Conservation (phyloP, 2,888 invertebrate species). For the Drosophila conformis region DNA sequence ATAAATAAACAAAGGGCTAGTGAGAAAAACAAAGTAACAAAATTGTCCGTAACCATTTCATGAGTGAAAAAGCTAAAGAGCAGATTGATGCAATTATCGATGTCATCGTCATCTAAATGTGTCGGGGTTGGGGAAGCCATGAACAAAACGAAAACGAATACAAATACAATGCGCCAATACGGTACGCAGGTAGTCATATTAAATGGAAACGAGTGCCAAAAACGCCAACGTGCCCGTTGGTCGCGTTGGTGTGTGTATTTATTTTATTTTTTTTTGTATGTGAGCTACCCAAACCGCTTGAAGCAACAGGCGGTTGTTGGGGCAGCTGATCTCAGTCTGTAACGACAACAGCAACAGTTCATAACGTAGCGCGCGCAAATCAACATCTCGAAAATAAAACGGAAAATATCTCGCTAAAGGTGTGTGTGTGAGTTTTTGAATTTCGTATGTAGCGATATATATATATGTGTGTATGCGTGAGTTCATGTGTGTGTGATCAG, state of each 20-base stretch:
- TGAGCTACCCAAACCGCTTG: conserved; percentile 20
- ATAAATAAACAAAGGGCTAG: conserved; percentile 41
- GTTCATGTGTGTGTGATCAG: conserved; percentile 29
- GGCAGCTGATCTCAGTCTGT: conserved; percentile 73
- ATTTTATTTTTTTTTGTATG: conserved; percentile 6
- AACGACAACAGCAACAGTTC: conserved; percentile 68
- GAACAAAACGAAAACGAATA: conserved; percentile 21
- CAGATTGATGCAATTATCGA: conserved; percentile 28
- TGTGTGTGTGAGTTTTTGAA: conserved; percentile 48
- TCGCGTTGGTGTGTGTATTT: conserved; percentile 31
- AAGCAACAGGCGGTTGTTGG: conserved; percentile 79
- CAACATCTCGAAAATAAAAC: conserved; percentile 42
- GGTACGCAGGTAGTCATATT: conserved; percentile 6
- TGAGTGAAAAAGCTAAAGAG: conserved; percentile 1
- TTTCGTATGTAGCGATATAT: conserved; percentile 20
- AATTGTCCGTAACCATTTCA: background rate
- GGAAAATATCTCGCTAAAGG: conserved; percentile 41
- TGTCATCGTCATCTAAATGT: conserved; percentile 55
- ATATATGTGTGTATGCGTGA: conserved; percentile 15
- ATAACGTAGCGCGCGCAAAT: conserved; percentile 73
- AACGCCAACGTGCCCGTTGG: conserved; percentile 47
- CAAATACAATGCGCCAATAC: conserved; percentile 38
- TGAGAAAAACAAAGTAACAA: conserved; percentile 1
- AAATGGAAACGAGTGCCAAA: conserved; percentile 52
- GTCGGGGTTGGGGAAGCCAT: conserved; percentile 55